Evolutionary conservation across 2,888 invertebrate genomes (phyloP).

Genomic region (Theretra japonica): DNA sequence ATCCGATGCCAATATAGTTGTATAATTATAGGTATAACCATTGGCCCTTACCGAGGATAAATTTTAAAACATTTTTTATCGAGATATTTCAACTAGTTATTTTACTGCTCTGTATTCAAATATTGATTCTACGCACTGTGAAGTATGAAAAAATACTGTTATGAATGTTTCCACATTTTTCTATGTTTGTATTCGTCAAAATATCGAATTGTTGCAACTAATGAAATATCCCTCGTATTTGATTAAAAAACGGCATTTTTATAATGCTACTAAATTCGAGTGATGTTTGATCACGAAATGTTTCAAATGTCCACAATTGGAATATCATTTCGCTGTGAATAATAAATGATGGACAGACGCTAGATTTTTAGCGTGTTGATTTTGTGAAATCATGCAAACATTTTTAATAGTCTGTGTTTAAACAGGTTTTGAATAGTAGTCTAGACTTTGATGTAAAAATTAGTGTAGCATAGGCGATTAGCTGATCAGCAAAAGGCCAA

Average conservation of each 20-base stretch:
- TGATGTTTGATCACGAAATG: constrained; percentile 1
- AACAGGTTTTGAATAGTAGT: constrained; percentile 10
- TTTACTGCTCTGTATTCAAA: too few relatives aligned
- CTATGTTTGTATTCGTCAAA: too few relatives aligned
- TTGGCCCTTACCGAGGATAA: too few relatives aligned
- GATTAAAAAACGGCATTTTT: constrained; percentile 14
- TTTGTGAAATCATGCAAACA: constrained; percentile 18
- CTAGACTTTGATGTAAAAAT: neutral
- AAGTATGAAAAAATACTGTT: too few relatives aligned
- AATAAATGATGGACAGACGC: neutral
- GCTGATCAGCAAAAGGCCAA: too few relatives aligned
- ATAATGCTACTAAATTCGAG: constrained; percentile 6
- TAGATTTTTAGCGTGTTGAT: constrained; percentile 20
- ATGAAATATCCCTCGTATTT: constrained; percentile 5
- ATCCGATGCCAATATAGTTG: too few relatives aligned
- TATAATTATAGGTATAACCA: too few relatives aligned
- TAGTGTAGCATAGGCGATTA: neutral
- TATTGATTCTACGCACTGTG: too few relatives aligned
- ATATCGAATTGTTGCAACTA: neutral
- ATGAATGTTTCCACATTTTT: too few relatives aligned
- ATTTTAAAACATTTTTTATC: too few relatives aligned
- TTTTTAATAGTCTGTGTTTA: constrained; percentile 18
- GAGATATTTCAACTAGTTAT: too few relatives aligned
- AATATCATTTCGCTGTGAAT: constrained; percentile 21
- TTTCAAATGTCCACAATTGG: constrained; percentile 20